Evolutionary conservation across 1,140 invertebrate species (phyloP).

Genomic region (Nymphalis io): DNA sequence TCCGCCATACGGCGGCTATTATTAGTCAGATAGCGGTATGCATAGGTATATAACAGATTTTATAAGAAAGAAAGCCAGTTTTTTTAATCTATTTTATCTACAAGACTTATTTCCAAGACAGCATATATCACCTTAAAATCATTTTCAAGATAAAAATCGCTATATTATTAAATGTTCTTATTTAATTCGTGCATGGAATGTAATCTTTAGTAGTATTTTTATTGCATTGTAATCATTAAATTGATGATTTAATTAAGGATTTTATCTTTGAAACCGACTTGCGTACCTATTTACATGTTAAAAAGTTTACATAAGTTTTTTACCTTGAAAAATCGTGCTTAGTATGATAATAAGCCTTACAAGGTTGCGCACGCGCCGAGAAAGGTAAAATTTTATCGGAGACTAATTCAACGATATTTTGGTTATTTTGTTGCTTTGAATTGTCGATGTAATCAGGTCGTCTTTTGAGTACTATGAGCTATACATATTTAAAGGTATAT

Average conservation of each 20-base stretch:
- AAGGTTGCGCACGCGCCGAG: constrained; percentile 19
- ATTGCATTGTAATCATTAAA: not conserved
- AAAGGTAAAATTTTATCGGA: constrained; percentile 23
- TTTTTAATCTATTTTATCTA: no score
- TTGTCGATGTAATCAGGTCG: not conserved
- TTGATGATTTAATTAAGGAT: not conserved
- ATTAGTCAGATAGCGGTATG: no score
- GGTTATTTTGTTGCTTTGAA: not conserved
- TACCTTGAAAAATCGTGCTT: constrained; percentile 27
- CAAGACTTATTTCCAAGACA: no score
- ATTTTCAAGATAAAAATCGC: no score
- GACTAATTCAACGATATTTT: constrained; percentile 6
- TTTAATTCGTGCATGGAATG: no score
- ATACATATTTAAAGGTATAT: no score
- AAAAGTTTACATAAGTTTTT: constrained; percentile 21
- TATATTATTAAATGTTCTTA: no score
- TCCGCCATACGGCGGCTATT: no score
- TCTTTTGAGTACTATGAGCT: no score
- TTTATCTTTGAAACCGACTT: not conserved
- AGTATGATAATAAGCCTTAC: constrained; percentile 23
- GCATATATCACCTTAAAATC: no score
- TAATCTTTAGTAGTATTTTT: not conserved
- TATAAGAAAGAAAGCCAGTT: no score
- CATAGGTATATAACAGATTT: no score
- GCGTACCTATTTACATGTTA: not conserved